Evolutionary conservation across 2,113 vertebrate species (phyloP).

Genomic region (Tapirus terrestris): DNA sequence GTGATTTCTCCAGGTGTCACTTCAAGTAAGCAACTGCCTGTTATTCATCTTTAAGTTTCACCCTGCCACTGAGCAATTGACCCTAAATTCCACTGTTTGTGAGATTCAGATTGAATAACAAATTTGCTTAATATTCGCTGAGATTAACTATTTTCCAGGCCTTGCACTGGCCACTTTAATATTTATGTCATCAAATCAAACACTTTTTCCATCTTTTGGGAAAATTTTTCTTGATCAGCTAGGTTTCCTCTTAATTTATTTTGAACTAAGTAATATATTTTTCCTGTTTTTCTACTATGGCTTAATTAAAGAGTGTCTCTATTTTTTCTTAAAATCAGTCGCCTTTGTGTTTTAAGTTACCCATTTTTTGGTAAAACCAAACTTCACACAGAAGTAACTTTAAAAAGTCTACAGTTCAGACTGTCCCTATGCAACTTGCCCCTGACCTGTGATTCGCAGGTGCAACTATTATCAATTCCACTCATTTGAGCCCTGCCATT

Average conservation of each 20-base stretch:
- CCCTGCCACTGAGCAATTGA: neutral
- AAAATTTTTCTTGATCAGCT: neutral
- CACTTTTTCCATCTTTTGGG: neutral
- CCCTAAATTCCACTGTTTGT: neutral
- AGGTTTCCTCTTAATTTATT: neutral
- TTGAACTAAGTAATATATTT: neutral
- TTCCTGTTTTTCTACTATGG: neutral
- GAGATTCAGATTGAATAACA: neutral
- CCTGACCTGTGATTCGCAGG: neutral
- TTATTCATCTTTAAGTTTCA: neutral
- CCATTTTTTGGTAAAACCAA: neutral
- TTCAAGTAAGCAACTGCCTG: neutral
- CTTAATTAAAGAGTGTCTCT: neutral
- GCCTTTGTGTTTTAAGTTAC: neutral
- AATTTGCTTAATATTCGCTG: neutral
- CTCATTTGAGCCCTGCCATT: neutral
- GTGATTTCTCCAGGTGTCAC: neutral
- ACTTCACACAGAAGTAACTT: neutral
- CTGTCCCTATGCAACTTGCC: neutral
- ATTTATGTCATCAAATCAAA: neutral
- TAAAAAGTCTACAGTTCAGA: neutral
- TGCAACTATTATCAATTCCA: neutral
- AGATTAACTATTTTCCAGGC: neutral
- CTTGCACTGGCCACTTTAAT: neutral
- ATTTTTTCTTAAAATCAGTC: neutral